phyloP scores from a whole-genome alignment of 2,888 invertebrate genomes.

The Dasysyrphus albostriatus region DNA sequence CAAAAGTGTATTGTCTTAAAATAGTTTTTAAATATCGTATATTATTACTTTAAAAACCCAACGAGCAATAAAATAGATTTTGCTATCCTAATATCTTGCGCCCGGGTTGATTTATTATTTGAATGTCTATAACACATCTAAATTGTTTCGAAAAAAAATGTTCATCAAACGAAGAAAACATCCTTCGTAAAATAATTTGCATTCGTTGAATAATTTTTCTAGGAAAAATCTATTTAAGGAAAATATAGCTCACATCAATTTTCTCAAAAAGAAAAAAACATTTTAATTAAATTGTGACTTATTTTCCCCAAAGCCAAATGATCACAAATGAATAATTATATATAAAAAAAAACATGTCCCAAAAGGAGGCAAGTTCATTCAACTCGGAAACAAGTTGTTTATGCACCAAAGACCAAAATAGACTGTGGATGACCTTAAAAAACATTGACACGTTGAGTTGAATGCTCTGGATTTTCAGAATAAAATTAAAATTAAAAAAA shows the following conservation, averaged over 20 bases:
- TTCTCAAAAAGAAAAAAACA: background rate
- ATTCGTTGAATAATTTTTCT: background rate
- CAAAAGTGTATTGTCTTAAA: too few relatives aligned
- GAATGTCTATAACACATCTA: too few relatives aligned
- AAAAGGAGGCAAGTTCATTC: background rate
- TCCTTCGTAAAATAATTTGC: background rate
- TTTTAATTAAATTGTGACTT: constrained; percentile 14
- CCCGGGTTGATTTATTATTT: too few relatives aligned
- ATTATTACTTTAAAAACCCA: too few relatives aligned
- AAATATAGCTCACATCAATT: background rate
- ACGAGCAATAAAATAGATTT: too few relatives aligned
- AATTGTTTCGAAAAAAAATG: background rate
- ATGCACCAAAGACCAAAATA: constrained; percentile 28
- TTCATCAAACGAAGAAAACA: background rate
- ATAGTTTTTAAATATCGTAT: too few relatives aligned
- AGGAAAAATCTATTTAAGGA: background rate
- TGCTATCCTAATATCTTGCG: too few relatives aligned
- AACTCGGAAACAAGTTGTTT: constrained; percentile 33
- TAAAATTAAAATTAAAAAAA: constrained; percentile 4
- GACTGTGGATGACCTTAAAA: constrained; percentile 39
- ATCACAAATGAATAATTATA: background rate
- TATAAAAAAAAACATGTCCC: background rate
- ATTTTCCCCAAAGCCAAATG: background rate
- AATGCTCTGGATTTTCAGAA: constrained; percentile 46
- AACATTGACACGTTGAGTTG: constrained; percentile 38